phyloP scores from a whole-genome alignment of 2,113 vertebrate genomes.

The Callipepla californica region DNA sequence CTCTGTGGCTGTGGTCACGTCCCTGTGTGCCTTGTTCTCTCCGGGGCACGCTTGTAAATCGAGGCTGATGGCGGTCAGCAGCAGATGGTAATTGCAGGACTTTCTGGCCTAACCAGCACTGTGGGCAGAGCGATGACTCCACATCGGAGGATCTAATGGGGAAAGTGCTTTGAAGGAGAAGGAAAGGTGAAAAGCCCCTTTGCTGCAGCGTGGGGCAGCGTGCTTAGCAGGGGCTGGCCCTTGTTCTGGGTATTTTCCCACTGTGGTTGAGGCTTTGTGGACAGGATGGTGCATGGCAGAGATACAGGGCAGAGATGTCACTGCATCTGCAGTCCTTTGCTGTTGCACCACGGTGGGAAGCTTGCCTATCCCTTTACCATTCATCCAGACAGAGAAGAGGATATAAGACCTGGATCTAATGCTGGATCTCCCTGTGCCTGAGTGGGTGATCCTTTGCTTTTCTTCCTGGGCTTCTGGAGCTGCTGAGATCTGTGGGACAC shows the following conservation, averaged over 20 bases:
- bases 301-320: accelerated
- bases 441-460: accelerated
- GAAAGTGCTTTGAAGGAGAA: background rate
- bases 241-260: background rate
- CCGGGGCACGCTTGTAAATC: accelerated
- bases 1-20: accelerated
- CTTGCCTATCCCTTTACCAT: background rate
- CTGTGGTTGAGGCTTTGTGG: background rate
- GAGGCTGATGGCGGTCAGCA: background rate
- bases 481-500: background rate
- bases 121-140: background rate
- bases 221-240: background rate
- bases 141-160: no score
- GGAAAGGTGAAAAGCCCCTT: background rate
- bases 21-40: accelerated
- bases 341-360: accelerated
- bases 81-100: background rate
- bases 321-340: background rate
- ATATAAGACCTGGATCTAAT: background rate
- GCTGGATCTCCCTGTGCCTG: background rate
- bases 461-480: background rate
- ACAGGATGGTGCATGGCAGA: background rate
- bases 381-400: background rate
- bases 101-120: background rate
- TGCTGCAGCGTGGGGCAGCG: background rate